A percentile compares a stretch with the other conserved stretches of the same genome.
These are phyloP conservation scores for Falco novaeseelandiae DNA, from an alignment of 2,797 vertebrate genomes.

Conservation along the genomic window DNA sequence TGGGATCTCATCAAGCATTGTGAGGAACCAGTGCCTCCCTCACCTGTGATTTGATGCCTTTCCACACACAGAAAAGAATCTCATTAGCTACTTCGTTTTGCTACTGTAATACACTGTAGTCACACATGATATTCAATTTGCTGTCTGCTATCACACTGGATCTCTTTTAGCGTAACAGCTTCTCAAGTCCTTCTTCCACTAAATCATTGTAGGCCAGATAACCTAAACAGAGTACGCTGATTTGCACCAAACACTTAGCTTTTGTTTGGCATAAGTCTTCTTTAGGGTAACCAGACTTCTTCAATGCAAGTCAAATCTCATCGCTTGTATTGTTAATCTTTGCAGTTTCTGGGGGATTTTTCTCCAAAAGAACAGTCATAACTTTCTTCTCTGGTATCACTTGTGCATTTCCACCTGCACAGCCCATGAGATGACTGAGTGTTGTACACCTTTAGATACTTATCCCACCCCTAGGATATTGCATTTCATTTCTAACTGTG, in stretches of 20 bases:
- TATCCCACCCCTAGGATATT: neutral
- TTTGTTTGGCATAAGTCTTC: neutral
- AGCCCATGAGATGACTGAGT: rapidly evolving
- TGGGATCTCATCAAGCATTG: constrained; percentile 5
- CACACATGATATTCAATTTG: neutral
- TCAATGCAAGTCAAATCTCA: neutral
- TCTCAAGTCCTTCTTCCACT: neutral
- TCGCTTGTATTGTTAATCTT: neutral
- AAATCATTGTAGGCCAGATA: neutral
- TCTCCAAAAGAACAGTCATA: neutral
- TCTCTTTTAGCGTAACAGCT: neutral
- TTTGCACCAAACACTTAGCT: neutral
- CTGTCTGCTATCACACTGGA: neutral
- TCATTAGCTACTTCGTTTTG: neutral
- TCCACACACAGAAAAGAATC: neutral
- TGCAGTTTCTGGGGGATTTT: neutral
- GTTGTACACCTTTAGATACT: neutral
- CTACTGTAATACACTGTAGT: neutral
- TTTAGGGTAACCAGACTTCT: neutral
- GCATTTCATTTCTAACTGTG: neutral
- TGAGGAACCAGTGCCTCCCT: neutral
- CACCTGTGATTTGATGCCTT: neutral
- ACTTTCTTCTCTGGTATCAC: neutral
- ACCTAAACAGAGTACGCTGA: neutral
- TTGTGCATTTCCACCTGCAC: neutral